Evolutionary conservation across 2,888 invertebrate species (phyloP).

Genomic region (Eilema depressum): DNA sequence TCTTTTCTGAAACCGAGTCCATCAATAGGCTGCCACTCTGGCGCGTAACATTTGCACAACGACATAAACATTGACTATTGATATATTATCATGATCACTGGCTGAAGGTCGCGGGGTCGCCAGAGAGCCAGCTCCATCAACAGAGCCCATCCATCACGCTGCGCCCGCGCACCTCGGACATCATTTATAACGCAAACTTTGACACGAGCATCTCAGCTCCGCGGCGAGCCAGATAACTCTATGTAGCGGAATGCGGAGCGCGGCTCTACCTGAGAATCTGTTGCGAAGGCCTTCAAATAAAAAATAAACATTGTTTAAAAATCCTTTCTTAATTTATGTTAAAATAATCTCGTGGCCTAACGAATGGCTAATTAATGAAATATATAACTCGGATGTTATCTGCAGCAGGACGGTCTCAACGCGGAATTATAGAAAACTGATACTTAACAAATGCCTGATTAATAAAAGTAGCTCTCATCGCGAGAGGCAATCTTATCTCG

Average conservation of each 20-base stretch:
- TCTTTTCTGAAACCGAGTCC: background rate
- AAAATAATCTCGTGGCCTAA: conserved; percentile 13
- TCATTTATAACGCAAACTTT: conserved; percentile 35
- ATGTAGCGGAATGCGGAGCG: conserved; percentile 14
- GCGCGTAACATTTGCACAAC: conserved; percentile 20
- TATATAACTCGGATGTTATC: conserved; percentile 26
- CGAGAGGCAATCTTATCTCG: conserved; percentile 10
- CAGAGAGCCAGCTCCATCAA: conserved; percentile 22
- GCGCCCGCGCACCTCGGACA: conserved; percentile 18
- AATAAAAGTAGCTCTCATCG: conserved; percentile 20
- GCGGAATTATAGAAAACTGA: conserved; percentile 15
- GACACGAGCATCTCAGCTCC: conserved; percentile 29
- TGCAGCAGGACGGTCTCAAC: conserved; percentile 1
- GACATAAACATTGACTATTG: conserved; percentile 18
- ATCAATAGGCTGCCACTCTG: conserved; percentile 16
- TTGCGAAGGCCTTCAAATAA: conserved; percentile 11
- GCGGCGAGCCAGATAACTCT: conserved; percentile 17
- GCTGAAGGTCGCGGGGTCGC: conserved; percentile 27
- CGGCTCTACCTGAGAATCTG: conserved; percentile 33
- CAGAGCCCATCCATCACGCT: conserved; percentile 31
- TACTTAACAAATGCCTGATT: conserved; percentile 22
- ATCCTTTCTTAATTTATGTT: conserved; percentile 10
- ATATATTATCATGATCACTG: conserved; percentile 16
- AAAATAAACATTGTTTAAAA: conserved; percentile 15
- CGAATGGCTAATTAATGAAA: conserved; percentile 27